Evolutionary conservation across 2,888 invertebrate species (phyloP), one percentile per base, ranked within the genome.

Genomic region (Julus scandinavius): DNA sequence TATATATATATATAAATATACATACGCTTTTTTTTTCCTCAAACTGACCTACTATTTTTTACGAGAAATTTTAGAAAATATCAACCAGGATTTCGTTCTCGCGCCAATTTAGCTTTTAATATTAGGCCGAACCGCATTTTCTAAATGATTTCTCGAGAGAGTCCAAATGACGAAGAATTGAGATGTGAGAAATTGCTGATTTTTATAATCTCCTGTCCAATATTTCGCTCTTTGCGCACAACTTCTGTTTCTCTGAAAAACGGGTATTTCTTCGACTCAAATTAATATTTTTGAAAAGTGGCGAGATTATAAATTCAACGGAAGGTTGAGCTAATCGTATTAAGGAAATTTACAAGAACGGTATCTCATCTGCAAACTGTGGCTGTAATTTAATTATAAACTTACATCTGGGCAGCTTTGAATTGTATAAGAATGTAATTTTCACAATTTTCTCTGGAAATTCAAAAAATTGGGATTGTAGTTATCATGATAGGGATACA

Each of bases 121-220:
- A 58, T 58, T 58, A 58, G 17, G 17, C 58, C 58, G 58, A 58
- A 58, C 58, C 5, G 58, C 17, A 58, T 58, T 58, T 58, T 58
- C 58, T 58, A 58, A 58, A 58, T 58, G 58, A 58, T 58, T 58
- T 58, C 58, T 58, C 58, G 58, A 58, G 58, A 17, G 58, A 17
- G 15, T 17, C 13, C 13, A 17, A 15, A 15, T 58, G 58, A 58
- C 17, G 17, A 17, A 58, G 17, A 58, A 58, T 58, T 58, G 58
- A 58, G 58, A 17, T 58, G 58, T 58, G 58, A 58, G 58, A 58
- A 58, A 58, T 58, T 58, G 58, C 58, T 58, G 58, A 58, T 58
- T 58, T 58, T 58, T 58, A 58, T 58, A 58, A 15, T 58, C 49
- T 49, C 49, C 49, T 49, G 49, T 13, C 58, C 58, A 29, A 58